These are phyloP conservation scores for Clarias fuscus DNA, from an alignment of 2,797 vertebrate species.

Conservation along the genomic window DNA sequence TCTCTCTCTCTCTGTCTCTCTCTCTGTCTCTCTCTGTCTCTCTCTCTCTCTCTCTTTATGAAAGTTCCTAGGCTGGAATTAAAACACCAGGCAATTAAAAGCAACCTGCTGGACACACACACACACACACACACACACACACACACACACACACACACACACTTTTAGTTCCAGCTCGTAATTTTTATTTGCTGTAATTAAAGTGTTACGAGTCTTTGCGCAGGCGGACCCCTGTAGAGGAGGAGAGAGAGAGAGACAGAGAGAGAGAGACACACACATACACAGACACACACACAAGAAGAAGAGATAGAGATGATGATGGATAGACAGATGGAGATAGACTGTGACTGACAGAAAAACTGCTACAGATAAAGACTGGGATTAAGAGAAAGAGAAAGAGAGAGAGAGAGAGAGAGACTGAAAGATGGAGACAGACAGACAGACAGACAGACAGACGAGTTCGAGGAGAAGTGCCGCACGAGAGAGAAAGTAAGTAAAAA, in stretches of 20 bases:
- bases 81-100: slow-evolving; percentile 72
- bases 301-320: neutral
- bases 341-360: neutral
- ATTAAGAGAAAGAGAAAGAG: neutral
- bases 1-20: no score
- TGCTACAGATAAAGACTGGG: no score
- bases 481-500: slow-evolving; percentile 3
- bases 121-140: slow-evolving; percentile 43
- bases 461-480: neutral
- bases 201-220: slow-evolving; percentile 63
- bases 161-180: slow-evolving; percentile 67
- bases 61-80: slow-evolving; percentile 63
- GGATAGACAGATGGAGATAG: slow-evolving; percentile 11
- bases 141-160: slow-evolving; percentile 34
- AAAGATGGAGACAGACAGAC: neutral
- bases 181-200: slow-evolving; percentile 75
- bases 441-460: neutral
- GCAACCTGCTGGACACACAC: slow-evolving; percentile 62
- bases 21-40: no score
- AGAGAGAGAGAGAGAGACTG: neutral
- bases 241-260: neutral
- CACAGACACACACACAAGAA: neutral
- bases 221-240: slow-evolving; percentile 9
- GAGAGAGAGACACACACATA: neutral
- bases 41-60: slow-evolving; percentile 9